Conservation (phyloP, 2,888 invertebrate genomes). For the Microplitis deprimator region DNA sequence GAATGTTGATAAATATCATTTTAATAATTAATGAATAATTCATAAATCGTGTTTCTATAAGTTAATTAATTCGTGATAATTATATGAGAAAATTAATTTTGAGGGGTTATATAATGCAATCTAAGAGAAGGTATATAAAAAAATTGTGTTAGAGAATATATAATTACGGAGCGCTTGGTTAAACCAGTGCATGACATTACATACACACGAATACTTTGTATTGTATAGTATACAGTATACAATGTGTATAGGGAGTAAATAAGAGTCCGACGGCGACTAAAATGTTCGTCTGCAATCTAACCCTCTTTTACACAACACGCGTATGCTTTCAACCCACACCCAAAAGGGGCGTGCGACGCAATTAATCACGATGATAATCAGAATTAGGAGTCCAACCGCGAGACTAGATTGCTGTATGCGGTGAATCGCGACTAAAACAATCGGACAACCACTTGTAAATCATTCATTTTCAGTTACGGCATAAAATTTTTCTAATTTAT, state of each 20-base stretch:
- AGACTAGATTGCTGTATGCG: conserved; percentile 37
- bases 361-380: conserved; percentile 45
- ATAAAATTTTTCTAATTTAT: conserved; percentile 5
- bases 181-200: conserved; percentile 24
- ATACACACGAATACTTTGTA: neutral
- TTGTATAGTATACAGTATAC: conserved; percentile 2
- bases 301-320: conserved; percentile 16
- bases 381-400: conserved; percentile 40
- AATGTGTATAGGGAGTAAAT: conserved; percentile 1
- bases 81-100: conserved; percentile 20
- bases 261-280: conserved; percentile 34
- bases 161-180: conserved; percentile 16
- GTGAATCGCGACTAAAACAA: conserved; percentile 37
- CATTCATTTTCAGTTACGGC: conserved; percentile 40
- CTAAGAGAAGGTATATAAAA: neutral
- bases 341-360: conserved; percentile 34
- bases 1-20: neutral
- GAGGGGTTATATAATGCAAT: neutral
- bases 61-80: conserved; percentile 28
- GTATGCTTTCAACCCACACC: conserved; percentile 7
- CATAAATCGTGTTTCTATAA: neutral
- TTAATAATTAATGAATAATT: conserved; percentile 11
- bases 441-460: conserved; percentile 26
- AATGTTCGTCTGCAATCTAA: conserved; percentile 12
- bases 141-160: neutral